These are phyloP conservation scores for Macquaria ambigua DNA, from an alignment of 2,113 vertebrate species.

Conservation along the genomic window DNA sequence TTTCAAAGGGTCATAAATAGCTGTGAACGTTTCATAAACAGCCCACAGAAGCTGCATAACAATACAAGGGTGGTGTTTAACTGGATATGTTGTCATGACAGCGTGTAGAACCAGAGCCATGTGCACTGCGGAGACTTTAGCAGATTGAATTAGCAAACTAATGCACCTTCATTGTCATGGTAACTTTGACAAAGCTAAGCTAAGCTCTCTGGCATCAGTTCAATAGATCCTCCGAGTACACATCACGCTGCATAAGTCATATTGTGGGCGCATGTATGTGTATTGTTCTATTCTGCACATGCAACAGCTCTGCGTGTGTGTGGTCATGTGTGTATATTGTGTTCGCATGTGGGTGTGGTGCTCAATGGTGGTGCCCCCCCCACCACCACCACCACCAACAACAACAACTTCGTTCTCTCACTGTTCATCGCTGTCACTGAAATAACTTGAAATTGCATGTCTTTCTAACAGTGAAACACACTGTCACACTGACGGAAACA, in stretches of 20 bases:
- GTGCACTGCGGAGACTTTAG: background rate
- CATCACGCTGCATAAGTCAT: background rate
- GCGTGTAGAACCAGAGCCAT: background rate
- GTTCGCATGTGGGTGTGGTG: background rate
- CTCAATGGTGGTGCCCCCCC: background rate
- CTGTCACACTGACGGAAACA: conserved; percentile 2
- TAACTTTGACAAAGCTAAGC: background rate
- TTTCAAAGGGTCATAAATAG: conserved; percentile 71
- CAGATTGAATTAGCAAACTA: background rate
- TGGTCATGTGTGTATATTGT: background rate
- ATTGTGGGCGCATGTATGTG: background rate
- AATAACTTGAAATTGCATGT: conserved; percentile 13
- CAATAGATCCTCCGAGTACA: background rate
- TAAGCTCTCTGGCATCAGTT: background rate
- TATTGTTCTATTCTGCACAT: background rate
- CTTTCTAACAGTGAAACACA: background rate
- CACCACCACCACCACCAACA: too few relatives aligned
- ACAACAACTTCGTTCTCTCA: too few relatives aligned
- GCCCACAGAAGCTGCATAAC: conserved; percentile 42
- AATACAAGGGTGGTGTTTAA: conserved; percentile 8
- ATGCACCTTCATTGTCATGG: background rate
- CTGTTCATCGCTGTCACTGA: conserved; percentile 19
- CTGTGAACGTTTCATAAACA: conserved; percentile 62
- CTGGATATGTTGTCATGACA: conserved; percentile 31
- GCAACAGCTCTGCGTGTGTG: background rate